phyloP scores from a whole-genome alignment of 2,888 invertebrate species.

The Cosmopolites sordidus region DNA sequence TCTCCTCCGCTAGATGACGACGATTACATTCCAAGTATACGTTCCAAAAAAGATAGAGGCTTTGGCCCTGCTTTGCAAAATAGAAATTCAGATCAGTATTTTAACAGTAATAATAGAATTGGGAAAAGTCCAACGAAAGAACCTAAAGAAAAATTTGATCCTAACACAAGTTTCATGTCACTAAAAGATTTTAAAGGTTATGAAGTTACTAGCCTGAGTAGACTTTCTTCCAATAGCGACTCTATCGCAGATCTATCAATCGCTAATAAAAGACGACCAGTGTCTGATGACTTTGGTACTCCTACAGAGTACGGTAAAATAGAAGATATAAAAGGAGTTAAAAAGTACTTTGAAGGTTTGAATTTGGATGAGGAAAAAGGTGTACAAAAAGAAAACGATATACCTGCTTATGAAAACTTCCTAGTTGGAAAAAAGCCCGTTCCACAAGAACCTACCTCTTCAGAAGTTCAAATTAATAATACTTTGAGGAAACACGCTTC shows the following conservation, averaged over 20 bases:
- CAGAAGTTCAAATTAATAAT: constrained; percentile 2
- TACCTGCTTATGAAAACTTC: constrained; percentile 43
- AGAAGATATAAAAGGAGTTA: constrained; percentile 14
- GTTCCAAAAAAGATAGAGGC: constrained; percentile 23
- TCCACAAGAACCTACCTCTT: constrained; percentile 1
- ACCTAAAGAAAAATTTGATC: constrained; percentile 25
- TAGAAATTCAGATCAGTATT: constrained; percentile 36
- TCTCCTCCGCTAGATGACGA: constrained; percentile 71
- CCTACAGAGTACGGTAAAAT: constrained; percentile 23
- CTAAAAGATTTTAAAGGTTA: constrained; percentile 22
- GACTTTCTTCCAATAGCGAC: constrained; percentile 47
- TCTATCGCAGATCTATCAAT: constrained; percentile 43
- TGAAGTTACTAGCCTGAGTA: constrained; percentile 15
- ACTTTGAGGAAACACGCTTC: constrained; percentile 13
- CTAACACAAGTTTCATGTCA: constrained; percentile 30
- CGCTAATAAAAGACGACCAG: constrained; percentile 61
- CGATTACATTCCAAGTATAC: constrained; percentile 43
- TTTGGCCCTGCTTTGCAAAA: constrained; percentile 10
- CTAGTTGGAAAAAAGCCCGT: constrained; percentile 27
- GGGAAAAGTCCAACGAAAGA: constrained; percentile 23
- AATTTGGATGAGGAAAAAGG: constrained; percentile 18
- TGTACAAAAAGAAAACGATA: constrained; percentile 9
- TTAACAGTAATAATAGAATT: constrained; percentile 29
- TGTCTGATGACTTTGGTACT: constrained; percentile 68
- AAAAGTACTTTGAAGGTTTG: constrained; percentile 20